Evolutionary conservation across 2,888 invertebrate genomes (phyloP).

Genomic region (Dendrolimus pini): DNA sequence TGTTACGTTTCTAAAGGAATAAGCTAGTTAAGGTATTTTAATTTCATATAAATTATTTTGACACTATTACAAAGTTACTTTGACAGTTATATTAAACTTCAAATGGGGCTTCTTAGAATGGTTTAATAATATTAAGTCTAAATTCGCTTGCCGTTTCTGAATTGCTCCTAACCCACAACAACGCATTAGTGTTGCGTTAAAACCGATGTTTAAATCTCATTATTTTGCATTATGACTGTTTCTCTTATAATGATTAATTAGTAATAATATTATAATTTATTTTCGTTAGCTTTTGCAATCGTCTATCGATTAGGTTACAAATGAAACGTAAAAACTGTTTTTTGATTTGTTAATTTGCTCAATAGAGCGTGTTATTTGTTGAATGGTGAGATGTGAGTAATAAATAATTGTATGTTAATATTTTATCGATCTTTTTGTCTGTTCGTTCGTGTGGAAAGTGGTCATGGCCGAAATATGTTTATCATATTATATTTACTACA

Average conservation of each 20-base stretch:
- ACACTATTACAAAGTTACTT: no score
- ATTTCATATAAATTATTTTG: no score
- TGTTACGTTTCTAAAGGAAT: no score
- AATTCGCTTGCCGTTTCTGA: no score
- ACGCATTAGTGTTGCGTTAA: background rate
- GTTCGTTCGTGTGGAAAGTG: background rate
- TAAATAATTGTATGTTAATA: background rate
- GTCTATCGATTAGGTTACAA: background rate
- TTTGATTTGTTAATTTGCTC: background rate
- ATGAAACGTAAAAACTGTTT: background rate
- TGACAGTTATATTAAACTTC: no score
- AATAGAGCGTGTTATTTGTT: background rate
- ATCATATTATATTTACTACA: no score
- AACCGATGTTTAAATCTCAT: background rate
- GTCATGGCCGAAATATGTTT: background rate
- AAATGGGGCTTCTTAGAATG: no score
- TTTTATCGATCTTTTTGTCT: background rate
- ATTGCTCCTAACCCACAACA: no score
- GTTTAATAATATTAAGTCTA: no score
- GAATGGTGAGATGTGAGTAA: background rate
- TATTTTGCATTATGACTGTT: background rate
- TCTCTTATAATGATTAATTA: background rate
- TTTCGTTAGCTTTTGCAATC: background rate
- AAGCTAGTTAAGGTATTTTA: no score
- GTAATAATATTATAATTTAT: background rate